These are phyloP conservation scores for Charaxes varanes DNA, from an alignment of 1,140 invertebrate genomes.

Conservation along the genomic window DNA sequence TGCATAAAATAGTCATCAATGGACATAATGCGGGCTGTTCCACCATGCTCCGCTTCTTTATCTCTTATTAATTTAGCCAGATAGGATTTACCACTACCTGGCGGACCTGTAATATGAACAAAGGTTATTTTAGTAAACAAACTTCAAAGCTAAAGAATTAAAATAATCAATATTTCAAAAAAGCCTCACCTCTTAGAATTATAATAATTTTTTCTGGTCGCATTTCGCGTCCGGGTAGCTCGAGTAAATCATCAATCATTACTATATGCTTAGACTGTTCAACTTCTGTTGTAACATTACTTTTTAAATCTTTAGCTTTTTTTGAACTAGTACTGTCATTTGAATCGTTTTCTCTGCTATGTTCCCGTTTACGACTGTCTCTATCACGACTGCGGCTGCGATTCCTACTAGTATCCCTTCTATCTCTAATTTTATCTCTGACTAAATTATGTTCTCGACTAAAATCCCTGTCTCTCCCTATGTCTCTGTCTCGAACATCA, in stretches of 20 bases:
- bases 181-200: constrained; percentile 84
- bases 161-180: neutral
- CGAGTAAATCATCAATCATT: constrained; percentile 90
- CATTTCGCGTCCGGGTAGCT: constrained; percentile 80
- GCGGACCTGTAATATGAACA: constrained; percentile 78
- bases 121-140: no score
- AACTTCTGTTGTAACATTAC: constrained; percentile 5
- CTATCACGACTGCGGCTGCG: constrained; percentile 35
- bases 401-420: constrained; percentile 35
- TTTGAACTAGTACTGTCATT: constrained; percentile 25
- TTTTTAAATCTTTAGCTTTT: constrained; percentile 32
- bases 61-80: constrained; percentile 91
- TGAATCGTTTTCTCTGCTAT: constrained; percentile 38
- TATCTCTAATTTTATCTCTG: constrained; percentile 14
- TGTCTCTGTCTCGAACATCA: constrained; percentile 11
- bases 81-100: constrained; percentile 92
- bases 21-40: constrained; percentile 89
- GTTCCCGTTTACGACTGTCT: constrained; percentile 48
- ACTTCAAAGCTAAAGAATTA: neutral
- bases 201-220: constrained; percentile 90
- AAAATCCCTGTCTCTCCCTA: constrained; percentile 11
- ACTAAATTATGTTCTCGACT: constrained; percentile 9
- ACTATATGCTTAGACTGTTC: constrained; percentile 58
- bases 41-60: constrained; percentile 73
- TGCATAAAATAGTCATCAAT: constrained; percentile 97